Evolutionary conservation across 1,140 invertebrate species (phyloP).

Genomic region (Delia radicum): DNA sequence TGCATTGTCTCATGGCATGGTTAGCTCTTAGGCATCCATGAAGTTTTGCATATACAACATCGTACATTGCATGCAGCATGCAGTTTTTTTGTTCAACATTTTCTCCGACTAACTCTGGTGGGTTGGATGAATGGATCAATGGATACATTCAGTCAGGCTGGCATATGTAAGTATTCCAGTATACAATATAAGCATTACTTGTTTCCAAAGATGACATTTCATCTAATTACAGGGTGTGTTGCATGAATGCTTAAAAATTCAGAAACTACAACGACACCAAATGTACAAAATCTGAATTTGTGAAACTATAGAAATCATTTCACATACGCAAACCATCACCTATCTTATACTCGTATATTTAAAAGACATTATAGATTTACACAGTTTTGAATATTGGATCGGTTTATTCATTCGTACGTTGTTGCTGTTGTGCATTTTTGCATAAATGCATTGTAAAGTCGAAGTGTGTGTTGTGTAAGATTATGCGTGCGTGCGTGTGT

Average conservation of each 20-base stretch:
- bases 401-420: too few relatives aligned
- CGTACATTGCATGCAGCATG: constrained; percentile 11
- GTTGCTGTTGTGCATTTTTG: not conserved
- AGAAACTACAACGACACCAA: not conserved
- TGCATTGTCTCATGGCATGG: constrained; percentile 13
- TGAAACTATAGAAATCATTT: not conserved
- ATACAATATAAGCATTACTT: constrained; percentile 7
- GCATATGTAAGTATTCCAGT: not conserved
- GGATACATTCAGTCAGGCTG: not conserved
- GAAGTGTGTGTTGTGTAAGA: not conserved
- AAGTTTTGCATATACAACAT: constrained; percentile 13
- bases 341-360: not conserved
- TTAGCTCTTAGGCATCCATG: constrained; percentile 20
- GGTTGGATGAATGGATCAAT: not conserved
- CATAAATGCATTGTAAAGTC: not conserved
- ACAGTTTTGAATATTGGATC: not conserved
- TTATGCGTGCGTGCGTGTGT: constrained; percentile 14
- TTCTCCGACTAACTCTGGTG: not conserved
- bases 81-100: not conserved
- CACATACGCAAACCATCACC: not conserved
- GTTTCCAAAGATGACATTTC: constrained; percentile 34
- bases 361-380: constrained; percentile 19
- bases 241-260: constrained; percentile 28
- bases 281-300: not conserved
- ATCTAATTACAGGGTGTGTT: constrained; percentile 39